A percentile compares a stretch with the other conserved stretches of the same genome.
Conservation (phyloP, 53 echinoderm and acorn worm genomes). For the Echinometra lucunter region DNA sequence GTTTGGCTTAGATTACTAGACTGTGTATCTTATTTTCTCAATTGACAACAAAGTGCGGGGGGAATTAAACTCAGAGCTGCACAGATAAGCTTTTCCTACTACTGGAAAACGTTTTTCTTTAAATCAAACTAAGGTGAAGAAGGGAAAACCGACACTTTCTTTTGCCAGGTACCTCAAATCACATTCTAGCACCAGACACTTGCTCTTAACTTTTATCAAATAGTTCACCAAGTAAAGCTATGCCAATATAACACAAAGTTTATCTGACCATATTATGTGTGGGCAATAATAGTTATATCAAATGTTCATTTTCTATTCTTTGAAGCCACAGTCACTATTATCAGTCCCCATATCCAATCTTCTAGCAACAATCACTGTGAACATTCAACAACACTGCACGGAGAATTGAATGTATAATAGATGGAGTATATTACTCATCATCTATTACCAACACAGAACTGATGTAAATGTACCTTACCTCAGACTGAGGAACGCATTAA, state of each 20-base stretch:
- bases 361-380: not conserved
- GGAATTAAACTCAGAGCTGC: not conserved
- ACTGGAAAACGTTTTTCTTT: not conserved
- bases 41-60: constrained; percentile 23
- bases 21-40: constrained; percentile 14
- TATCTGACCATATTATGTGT: not conserved
- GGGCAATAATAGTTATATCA: not conserved
- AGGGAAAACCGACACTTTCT: not conserved
- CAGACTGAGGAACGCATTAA: not conserved
- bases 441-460: not conserved
- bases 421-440: not conserved
- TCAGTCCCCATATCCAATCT: not conserved
- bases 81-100: not conserved
- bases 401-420: not conserved
- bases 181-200: not conserved
- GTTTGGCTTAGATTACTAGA: constrained; percentile 15
- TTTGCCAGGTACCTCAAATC: not conserved
- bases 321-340: not conserved
- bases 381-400: not conserved
- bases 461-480: not conserved
- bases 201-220: not conserved
- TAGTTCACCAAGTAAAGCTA: not conserved
- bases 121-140: not conserved
- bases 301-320: too few relatives aligned
- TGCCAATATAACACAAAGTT: not conserved